A percentile compares a stretch with the other conserved stretches of the same genome.
phyloP scores from a whole-genome alignment of 2,113 vertebrate species.

The Hippocampus abdominalis region DNA sequence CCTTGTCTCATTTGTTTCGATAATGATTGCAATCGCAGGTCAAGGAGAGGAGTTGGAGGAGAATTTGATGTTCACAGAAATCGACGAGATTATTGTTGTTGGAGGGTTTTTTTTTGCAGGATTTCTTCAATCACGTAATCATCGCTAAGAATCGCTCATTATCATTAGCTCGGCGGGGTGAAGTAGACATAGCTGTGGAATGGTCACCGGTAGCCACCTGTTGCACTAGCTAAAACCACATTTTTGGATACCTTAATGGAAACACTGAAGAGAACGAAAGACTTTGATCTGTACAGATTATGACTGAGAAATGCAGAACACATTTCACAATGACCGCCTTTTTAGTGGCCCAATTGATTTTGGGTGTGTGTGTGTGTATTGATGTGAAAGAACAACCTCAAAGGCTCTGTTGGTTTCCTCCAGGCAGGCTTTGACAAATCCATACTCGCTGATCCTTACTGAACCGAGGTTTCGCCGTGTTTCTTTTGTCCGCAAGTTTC shows the following conservation, averaged over 20 bases:
- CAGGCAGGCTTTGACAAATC: slow-evolving; percentile 8
- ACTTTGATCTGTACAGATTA: not conserved
- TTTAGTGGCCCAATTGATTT: not conserved
- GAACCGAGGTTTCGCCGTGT: not conserved
- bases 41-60: not conserved
- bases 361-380: not conserved
- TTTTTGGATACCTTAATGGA: not conserved
- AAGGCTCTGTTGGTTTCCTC: not conserved
- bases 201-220: no score
- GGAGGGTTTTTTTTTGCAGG: not conserved
- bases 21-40: not conserved
- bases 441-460: slow-evolving; percentile 8
- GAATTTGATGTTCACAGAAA: not conserved
- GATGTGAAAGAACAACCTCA: not conserved
- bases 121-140: no score
- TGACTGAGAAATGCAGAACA: not conserved
- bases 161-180: no score
- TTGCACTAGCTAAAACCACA: not conserved
- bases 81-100: not conserved
- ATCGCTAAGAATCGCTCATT: no score
- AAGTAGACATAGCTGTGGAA: no score
- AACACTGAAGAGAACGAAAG: not conserved
- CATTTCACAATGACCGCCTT: not conserved
- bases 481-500: not conserved
- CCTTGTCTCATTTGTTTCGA: not conserved